These are phyloP conservation scores for Zygothrica quintamaculata DNA, from an alignment of 2,888 invertebrate species.

Conservation along the genomic window DNA sequence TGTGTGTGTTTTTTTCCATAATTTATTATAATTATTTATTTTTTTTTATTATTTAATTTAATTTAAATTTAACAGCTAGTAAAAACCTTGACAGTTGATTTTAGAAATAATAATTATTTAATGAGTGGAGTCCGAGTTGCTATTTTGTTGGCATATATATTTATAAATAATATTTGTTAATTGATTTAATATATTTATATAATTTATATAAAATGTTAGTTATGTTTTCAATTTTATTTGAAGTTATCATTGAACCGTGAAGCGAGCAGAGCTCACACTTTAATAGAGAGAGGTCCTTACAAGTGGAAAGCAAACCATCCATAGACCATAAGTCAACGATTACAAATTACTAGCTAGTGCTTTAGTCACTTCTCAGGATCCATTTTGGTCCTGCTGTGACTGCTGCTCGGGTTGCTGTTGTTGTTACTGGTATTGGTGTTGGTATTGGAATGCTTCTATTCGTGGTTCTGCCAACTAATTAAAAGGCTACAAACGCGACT, in stretches of 20 bases:
- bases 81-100: too few species aligned
- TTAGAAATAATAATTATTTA: too few species aligned
- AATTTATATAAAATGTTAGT: not conserved
- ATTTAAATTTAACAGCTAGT: too few species aligned
- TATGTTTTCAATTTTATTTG: not conserved
- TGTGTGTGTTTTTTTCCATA: too few species aligned
- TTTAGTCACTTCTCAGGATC: constrained; percentile 11
- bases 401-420: constrained; percentile 16
- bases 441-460: constrained; percentile 20
- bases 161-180: too few species aligned
- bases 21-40: too few species aligned
- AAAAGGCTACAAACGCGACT: constrained; percentile 69
- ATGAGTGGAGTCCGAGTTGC: too few species aligned
- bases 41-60: too few species aligned
- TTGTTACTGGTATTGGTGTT: constrained; percentile 12
- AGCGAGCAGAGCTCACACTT: constrained; percentile 2
- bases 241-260: not conserved
- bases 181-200: too few species aligned
- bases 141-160: too few species aligned
- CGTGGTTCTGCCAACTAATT: constrained; percentile 65
- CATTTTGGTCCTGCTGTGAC: constrained; percentile 2
- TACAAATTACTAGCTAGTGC: constrained; percentile 65
- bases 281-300: constrained; percentile 1
- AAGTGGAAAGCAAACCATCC: constrained; percentile 21
- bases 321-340: constrained; percentile 61